Evolutionary conservation across 35 echinoderm and acorn worm genomes (phyloP), one percentile per base, ranked within the genome.

Genomic region (Amphiura filiformis): DNA sequence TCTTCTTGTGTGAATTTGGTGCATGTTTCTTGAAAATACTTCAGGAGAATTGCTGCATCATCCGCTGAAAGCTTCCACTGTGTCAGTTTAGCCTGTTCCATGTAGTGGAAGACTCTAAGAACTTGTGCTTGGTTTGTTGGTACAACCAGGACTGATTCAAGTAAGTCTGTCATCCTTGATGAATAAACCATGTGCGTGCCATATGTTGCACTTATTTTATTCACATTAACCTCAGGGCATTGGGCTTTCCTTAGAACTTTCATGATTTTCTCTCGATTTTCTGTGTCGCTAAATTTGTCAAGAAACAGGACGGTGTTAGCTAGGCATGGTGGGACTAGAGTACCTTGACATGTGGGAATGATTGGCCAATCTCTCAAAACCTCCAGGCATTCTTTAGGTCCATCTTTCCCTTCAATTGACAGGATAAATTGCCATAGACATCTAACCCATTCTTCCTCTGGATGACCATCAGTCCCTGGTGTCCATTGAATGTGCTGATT

Each of bases 11-110:
- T 47, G 31, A 83, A 34, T 1, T 22, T 14, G 20, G 7, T 52
- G 44, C 77, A 79, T 0, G n/a, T 41, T 47, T 83, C 81, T 32
- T 83, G 83, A 65, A 85, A 64, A 70, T 85, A 85, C 1, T 31
- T 17, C 35, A 85, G 22, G 35, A 85, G 31, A 0, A 37, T 85
- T 35, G 39, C 83, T 15, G 22, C 20, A 0, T 85, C 81, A 0
- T 0, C 13, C 0, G 36, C 18, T 34, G 32, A 18, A 11, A 85
- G 56, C 26, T 70, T 70, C 1, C 44, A 1, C 20, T 35, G 33
- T 35, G 39, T 65, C 2, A 5, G 4, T 32, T 61, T 7, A 4
- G 37, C 22, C 32, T 85, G 32, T 70, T 32, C 32, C 35, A 65
- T 61, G 35, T 22, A 70, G 17, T 23, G 22, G 22, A 85, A 65